Conservation (phyloP, 2,888 invertebrate species). For the Torymus tubicola region DNA sequence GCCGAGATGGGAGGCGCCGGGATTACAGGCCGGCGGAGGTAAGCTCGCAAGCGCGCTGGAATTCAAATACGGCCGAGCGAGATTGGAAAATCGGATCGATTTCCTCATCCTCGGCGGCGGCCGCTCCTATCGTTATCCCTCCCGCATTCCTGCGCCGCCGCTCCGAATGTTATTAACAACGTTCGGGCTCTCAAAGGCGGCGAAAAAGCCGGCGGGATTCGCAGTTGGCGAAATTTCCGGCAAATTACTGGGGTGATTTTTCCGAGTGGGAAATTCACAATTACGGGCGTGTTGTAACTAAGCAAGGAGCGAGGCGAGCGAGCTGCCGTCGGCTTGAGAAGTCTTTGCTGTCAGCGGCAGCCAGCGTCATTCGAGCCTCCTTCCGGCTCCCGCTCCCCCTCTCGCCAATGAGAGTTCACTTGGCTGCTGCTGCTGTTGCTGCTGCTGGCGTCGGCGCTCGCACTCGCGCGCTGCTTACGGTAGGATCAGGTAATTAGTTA, state of each 20-base stretch:
- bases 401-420: constrained; percentile 38
- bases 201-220: too few relatives aligned
- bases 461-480: constrained; percentile 63
- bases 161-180: too few relatives aligned
- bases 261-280: too few relatives aligned
- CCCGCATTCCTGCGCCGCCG: neutral
- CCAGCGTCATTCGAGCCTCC: constrained; percentile 56
- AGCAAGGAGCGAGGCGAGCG: constrained; percentile 10
- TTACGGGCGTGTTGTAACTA: constrained; percentile 4
- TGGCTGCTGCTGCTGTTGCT: constrained; percentile 61
- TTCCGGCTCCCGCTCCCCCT: constrained; percentile 53
- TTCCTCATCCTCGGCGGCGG: constrained; percentile 59
- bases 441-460: too few relatives aligned
- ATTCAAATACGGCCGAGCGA: constrained; percentile 72
- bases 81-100: constrained; percentile 74
- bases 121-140: constrained; percentile 55
- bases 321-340: constrained; percentile 66
- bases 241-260: neutral
- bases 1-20: constrained; percentile 13
- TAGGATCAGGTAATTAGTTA: constrained; percentile 74
- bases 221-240: neutral
- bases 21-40: constrained; percentile 18
- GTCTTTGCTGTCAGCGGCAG: constrained; percentile 76
- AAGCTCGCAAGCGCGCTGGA: constrained; percentile 62
- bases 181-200: too few relatives aligned